These are phyloP conservation scores for Zygaena filipendulae DNA, from an alignment of 2,888 invertebrate species.

Conservation along the genomic window DNA sequence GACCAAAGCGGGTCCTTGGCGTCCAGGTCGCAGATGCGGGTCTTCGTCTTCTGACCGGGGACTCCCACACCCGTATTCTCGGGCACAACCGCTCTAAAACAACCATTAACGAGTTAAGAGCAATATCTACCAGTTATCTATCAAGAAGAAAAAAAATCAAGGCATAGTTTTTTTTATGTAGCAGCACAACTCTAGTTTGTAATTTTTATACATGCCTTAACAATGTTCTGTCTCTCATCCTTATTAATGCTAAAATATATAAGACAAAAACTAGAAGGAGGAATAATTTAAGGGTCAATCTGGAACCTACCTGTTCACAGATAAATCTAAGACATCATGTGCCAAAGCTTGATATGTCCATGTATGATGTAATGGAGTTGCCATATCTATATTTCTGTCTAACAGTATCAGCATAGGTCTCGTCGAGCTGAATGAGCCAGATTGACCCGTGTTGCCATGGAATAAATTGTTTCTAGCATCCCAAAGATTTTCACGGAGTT, in stretches of 20 bases:
- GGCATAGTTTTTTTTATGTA: no score
- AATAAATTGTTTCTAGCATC: constrained; percentile 97
- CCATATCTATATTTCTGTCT: constrained; percentile 96
- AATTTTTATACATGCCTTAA: no score
- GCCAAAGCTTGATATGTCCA: constrained; percentile 99
- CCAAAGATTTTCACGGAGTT: constrained; percentile 94
- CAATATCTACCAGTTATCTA: no score
- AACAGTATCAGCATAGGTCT: constrained; percentile 91
- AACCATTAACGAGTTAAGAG: no score
- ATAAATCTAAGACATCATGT: constrained; percentile 94
- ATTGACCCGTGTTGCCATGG: constrained; percentile 83
- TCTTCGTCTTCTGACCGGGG: constrained; percentile 79
- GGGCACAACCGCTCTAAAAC: constrained; percentile 53
- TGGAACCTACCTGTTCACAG: constrained; percentile 88
- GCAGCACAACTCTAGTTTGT: no score
- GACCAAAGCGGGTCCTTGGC: constrained; percentile 92
- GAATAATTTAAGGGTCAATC: no score
- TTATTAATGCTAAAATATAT: no score
- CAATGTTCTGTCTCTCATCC: no score
- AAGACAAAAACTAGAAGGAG: no score
- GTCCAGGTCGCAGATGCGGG: constrained; percentile 90
- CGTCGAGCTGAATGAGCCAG: constrained; percentile 86
- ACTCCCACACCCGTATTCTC: constrained; percentile 47
- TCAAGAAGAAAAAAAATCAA: no score
- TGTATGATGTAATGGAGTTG: constrained; percentile 98